Conservation (phyloP, 2,113 vertebrate genomes). For the Arizona elegans region DNA sequence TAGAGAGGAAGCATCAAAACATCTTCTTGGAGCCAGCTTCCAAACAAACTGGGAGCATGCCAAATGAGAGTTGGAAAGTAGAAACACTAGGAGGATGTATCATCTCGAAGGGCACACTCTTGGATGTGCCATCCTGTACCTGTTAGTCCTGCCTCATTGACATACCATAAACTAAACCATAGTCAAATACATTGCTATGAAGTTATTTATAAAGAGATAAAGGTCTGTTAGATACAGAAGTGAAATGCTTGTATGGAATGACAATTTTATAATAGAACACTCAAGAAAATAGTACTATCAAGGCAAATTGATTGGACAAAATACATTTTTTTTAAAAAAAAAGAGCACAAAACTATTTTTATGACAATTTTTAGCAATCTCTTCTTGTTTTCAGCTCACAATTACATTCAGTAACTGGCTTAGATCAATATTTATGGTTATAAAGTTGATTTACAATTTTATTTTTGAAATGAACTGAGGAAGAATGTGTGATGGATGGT, state of each 20-base stretch:
- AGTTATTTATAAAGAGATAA: neutral
- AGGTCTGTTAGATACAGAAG: neutral
- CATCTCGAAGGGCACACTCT: neutral
- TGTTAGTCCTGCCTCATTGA: neutral
- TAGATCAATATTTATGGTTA: conserved; percentile 55
- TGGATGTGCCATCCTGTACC: neutral
- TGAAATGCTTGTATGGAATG: neutral
- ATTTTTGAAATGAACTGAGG: conserved; percentile 27
- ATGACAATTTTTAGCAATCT: conserved; percentile 24
- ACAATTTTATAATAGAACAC: neutral
- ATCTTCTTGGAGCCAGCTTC: neutral
- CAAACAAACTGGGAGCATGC: neutral
- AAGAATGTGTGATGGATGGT: conserved; percentile 45
- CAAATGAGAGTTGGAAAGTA: neutral
- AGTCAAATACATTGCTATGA: neutral
- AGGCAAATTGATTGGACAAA: neutral
- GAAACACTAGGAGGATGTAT: neutral
- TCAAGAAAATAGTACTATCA: neutral
- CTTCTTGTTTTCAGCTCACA: conserved; percentile 26
- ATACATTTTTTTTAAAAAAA: neutral
- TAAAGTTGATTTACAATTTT: conserved; percentile 48
- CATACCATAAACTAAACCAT: neutral
- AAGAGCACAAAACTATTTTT: conserved; percentile 17
- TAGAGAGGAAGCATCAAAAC: neutral
- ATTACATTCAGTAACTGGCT: conserved; percentile 13